phyloP scores from a whole-genome alignment of 2,888 invertebrate species.

The Labia minor region DNA sequence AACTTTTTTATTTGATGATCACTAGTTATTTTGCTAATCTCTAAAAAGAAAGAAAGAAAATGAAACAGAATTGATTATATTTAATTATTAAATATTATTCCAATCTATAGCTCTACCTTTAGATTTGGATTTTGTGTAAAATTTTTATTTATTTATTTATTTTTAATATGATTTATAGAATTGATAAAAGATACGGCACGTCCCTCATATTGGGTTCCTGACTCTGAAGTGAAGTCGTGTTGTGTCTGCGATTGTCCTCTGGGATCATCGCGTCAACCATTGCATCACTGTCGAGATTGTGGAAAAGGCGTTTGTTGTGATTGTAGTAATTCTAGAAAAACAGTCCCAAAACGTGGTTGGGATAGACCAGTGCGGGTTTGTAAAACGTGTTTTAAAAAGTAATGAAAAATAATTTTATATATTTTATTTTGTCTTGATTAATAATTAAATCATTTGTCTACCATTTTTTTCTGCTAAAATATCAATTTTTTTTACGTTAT shows the following conservation, averaged over 20 bases:
- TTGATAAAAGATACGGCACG: constrained; percentile 63
- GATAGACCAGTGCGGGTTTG: constrained; percentile 41
- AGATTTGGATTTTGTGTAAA: too few relatives aligned
- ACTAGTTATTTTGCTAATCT: too few relatives aligned
- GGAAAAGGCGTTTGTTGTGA: constrained; percentile 57
- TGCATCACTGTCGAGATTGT: constrained; percentile 60
- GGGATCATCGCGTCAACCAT: constrained; percentile 27
- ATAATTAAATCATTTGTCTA: too few relatives aligned
- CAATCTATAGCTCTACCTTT: too few relatives aligned
- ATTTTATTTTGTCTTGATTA: too few relatives aligned
- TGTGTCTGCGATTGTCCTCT: constrained; percentile 52
- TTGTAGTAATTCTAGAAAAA: constrained; percentile 35
- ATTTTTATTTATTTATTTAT: too few relatives aligned
- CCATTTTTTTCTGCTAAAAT: too few relatives aligned
- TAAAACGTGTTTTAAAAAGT: constrained; percentile 27
- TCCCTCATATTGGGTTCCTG: constrained; percentile 71
- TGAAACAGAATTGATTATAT: too few relatives aligned
- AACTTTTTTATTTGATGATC: too few relatives aligned
- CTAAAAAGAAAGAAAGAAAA: too few relatives aligned
- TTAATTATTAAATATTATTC: too few relatives aligned
- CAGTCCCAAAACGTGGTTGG: constrained; percentile 40
- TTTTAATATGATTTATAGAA: constrained; percentile 38
- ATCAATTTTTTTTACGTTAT: too few relatives aligned
- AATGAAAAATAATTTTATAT: constrained; percentile 19
- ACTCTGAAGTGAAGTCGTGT: constrained; percentile 55